Evolutionary conservation across 2,888 invertebrate genomes (phyloP), one percentile per base, ranked within the genome.

Genomic region (Apodemia mormo): DNA sequence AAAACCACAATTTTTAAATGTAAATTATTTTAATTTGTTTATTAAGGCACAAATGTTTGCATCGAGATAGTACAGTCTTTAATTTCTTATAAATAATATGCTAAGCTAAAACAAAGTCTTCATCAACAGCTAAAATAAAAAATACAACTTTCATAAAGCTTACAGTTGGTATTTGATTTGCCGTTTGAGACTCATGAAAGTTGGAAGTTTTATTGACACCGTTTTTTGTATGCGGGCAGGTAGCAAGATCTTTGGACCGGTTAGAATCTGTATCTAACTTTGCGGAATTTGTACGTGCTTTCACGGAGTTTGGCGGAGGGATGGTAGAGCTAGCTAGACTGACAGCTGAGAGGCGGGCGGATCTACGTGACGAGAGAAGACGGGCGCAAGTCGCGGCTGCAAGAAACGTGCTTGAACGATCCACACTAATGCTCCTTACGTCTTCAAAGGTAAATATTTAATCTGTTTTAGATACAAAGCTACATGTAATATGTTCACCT

Each of bases 241-340:
- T 97, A 80, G 96, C 96, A 74, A 96, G 97, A 78, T 96, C 97
- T 80, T 94, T 97, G 82, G 97, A 97, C 79, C 95, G 97, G 72
- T 93, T 98, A 81, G 97, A 97, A 89, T 97, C 97, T 67, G 97
- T 98, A 74, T 96, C 96, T 78, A 97, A 97, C 92, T 97, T 97
- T 85, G 98, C 99, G 68, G 99, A 99, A 91, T 99, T 99, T 88
- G 99, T 99, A 71, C 97, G 98, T 85, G 98, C 99, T 33, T 99
- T 99, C 93, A 98, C 99, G 78, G 98, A 99, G 87, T 99, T 99
- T 87, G 99, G 99, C 58, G 97, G 97, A 33, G 99, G 99, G 88
- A 99, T 99, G 99, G 99, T 99, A 76, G 99, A 99, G 87, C 93
- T 99, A 78, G 99, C 99, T 37, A 97, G 99, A 86, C 94, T 99